phyloP scores from a whole-genome alignment of 2,113 vertebrate species.

The Haemorhous mexicanus region DNA sequence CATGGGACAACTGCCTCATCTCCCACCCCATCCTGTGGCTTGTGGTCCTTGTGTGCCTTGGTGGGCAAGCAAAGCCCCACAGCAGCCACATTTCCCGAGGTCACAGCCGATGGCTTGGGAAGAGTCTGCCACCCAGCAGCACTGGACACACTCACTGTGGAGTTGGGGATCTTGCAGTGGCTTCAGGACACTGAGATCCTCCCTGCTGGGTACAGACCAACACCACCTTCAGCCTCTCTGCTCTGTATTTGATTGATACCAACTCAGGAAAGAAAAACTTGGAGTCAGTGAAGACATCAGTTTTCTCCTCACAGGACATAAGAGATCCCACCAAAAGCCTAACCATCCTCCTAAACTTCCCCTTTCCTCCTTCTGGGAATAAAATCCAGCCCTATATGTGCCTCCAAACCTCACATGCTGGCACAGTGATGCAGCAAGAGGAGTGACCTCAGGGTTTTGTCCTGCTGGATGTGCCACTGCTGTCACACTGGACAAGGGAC shows the following conservation, averaged over 20 bases:
- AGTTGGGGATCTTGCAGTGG: accelerated
- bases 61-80: neutral
- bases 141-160: neutral
- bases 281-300: neutral
- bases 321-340: neutral
- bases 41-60: neutral
- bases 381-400: accelerated
- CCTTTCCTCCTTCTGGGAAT: neutral
- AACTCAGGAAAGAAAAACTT: neutral
- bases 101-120: neutral
- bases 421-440: neutral
- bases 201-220: neutral
- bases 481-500: neutral
- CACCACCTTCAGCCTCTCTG: neutral
- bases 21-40: neutral
- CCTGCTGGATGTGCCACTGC: accelerated
- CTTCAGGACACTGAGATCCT: neutral
- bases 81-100: accelerated
- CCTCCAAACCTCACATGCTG: neutral
- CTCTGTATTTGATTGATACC: neutral
- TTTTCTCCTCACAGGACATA: neutral
- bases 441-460: neutral
- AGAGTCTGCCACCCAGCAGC: neutral
- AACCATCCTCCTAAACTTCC: neutral
- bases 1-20: neutral